Evolutionary conservation across 2,797 vertebrate genomes (phyloP).

Genomic region (Craterocephalus amniculus): DNA sequence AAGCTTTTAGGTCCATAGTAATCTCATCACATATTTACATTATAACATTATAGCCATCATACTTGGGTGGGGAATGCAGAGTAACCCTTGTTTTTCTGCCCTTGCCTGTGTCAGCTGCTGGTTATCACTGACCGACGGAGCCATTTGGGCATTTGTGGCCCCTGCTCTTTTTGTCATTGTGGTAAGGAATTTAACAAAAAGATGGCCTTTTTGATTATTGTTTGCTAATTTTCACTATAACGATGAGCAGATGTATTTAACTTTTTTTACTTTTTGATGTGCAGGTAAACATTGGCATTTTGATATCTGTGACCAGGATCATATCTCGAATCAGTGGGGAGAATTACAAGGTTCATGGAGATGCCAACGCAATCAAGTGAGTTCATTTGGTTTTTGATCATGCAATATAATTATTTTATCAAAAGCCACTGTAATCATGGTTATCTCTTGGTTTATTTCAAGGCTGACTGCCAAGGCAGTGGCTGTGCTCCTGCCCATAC

Average conservation of each 20-base stretch:
- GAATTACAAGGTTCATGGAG: slow-evolving; percentile 93
- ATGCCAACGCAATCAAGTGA: slow-evolving; percentile 94
- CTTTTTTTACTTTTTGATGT: background rate
- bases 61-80: background rate
- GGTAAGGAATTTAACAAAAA: slow-evolving; percentile 79
- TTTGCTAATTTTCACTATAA: background rate
- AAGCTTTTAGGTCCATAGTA: slow-evolving; percentile 25
- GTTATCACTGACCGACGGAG: slow-evolving; percentile 90
- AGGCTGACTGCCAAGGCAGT: slow-evolving; percentile 95
- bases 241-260: background rate
- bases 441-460: slow-evolving; percentile 30
- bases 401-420: background rate
- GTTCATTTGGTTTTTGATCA: slow-evolving; percentile 46
- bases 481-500: slow-evolving; percentile 93
- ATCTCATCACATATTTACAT: slow-evolving; percentile 38
- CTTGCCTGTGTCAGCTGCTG: slow-evolving; percentile 88
- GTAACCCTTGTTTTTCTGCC: slow-evolving; percentile 2
- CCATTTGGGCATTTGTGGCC: slow-evolving; percentile 97
- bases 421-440: background rate
- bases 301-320: slow-evolving; percentile 94
- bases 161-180: slow-evolving; percentile 92
- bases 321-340: slow-evolving; percentile 96
- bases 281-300: slow-evolving; percentile 94
- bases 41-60: slow-evolving; percentile 5
- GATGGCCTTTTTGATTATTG: background rate